A percentile compares a stretch with the other conserved stretches of the same genome.
These are phyloP conservation scores for Calliopsis andreniformis DNA, from an alignment of 1,140 invertebrate species.

Conservation along the genomic window DNA sequence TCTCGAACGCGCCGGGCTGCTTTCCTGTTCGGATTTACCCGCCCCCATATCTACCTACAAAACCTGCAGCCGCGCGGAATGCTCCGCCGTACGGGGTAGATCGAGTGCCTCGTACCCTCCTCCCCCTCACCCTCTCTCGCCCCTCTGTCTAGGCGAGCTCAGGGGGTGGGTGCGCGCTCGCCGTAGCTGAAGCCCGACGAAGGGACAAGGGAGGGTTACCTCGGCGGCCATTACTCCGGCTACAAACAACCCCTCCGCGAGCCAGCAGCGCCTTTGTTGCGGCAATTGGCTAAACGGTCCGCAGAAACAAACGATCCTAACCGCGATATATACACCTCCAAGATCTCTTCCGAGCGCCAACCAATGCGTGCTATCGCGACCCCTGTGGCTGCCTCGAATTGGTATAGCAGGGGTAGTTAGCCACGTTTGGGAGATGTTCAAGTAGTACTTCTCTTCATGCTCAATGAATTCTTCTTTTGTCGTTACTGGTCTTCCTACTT, in stretches of 20 bases:
- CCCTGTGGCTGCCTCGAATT: no score
- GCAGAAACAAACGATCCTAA: slow-evolving; percentile 69
- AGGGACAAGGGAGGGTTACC: slow-evolving; percentile 61
- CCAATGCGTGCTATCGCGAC: neutral
- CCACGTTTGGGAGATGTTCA: no score
- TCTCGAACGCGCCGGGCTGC: slow-evolving; percentile 73
- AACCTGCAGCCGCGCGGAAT: slow-evolving; percentile 64
- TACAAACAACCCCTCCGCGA: slow-evolving; percentile 79
- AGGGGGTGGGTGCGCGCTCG: slow-evolving; percentile 15
- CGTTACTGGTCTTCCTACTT: no score
- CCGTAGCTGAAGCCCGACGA: slow-evolving; percentile 50
- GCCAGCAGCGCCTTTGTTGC: slow-evolving; percentile 76
- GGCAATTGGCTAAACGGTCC: slow-evolving; percentile 78
- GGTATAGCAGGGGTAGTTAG: no score
- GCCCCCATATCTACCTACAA: slow-evolving; percentile 68
- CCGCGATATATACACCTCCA: slow-evolving; percentile 39
- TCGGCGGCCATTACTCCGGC: slow-evolving; percentile 78
- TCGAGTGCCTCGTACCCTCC: slow-evolving; percentile 57
- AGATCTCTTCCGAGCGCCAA: slow-evolving; percentile 48
- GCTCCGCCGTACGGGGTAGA: slow-evolving; percentile 54
- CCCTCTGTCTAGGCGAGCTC: slow-evolving; percentile 25
- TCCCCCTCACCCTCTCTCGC: slow-evolving; percentile 1
- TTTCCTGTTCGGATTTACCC: slow-evolving; percentile 75
- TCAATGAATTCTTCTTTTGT: no score
- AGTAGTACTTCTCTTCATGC: no score